Evolutionary conservation across 2,888 invertebrate species (phyloP), one percentile per base, ranked within the genome.

Genomic region (Tribolium freemani): DNA sequence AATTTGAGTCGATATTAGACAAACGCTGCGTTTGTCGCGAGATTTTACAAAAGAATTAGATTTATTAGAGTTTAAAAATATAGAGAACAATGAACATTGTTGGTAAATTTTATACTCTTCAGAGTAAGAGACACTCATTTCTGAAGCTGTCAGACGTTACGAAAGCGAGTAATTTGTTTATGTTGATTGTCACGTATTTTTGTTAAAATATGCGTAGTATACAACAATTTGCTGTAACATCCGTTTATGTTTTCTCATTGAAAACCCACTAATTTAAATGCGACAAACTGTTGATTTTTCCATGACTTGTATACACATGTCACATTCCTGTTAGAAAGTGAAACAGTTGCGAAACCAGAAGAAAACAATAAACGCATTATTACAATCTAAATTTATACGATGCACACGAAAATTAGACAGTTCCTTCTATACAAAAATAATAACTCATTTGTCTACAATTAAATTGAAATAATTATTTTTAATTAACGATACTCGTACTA

Each of bases 281-380:
- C 60, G 9, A 26, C 31, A 20, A 58, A 38, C 46, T n/a, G 26
- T 20, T 26, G 46, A 26, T 46, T 60, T 60, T 20, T 20, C 48
- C 10, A 16, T 46, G 46, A 10, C 45, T 61, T 53, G 31, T 11
- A 11, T 45, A 45, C 50, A 53, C 51, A 61, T 44, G 51, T 51
- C 60, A 45, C 60, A 56, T 48, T 53, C 11, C 44, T 53, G 56
- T 20, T 56, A 63, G 70, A 63, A 70, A 70, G 70, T 56, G 61
- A 50, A 63, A 45, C 60, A 60, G 16, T 63, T 50, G 31, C 63
- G 51, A 51, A 31, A 63, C 30, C 16, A 63, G n/a, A 10, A 21
- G 48, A 46, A 21, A 60, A 57, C 48, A 60, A 46, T 60, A 60
- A 46, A 46, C 20, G 31, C 16, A 44, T 58, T 58, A 45, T 45